These are phyloP conservation scores for Thryonomys swinderianus DNA, from an alignment of 2,113 vertebrate species.

Conservation along the genomic window DNA sequence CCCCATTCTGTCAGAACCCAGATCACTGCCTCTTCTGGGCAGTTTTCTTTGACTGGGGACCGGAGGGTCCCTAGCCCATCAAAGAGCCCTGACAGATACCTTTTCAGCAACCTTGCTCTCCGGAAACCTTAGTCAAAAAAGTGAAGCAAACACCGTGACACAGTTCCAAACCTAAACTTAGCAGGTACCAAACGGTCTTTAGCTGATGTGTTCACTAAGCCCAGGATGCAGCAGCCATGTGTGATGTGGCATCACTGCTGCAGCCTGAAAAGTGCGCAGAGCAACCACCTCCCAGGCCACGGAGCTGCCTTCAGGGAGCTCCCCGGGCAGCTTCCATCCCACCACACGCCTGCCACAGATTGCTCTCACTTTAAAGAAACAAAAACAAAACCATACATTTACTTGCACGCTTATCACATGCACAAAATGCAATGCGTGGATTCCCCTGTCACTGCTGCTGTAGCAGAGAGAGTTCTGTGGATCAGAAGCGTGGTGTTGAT, in stretches of 20 bases:
- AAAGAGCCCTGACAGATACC: neutral
- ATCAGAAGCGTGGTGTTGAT: slow-evolving; percentile 20
- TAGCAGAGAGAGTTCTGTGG: neutral
- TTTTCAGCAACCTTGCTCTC: slow-evolving; percentile 47
- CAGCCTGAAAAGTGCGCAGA: neutral
- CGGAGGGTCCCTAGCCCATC: neutral
- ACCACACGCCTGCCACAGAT: neutral
- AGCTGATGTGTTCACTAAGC: slow-evolving; percentile 60
- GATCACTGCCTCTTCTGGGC: slow-evolving; percentile 29
- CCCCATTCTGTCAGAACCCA: slow-evolving; percentile 45
- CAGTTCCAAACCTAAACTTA: slow-evolving; percentile 52
- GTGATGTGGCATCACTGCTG: neutral
- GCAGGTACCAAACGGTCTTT: slow-evolving; percentile 38
- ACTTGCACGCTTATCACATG: slow-evolving; percentile 57
- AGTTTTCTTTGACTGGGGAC: slow-evolving; percentile 58
- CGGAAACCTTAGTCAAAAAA: slow-evolving; percentile 61
- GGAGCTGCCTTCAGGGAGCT: neutral
- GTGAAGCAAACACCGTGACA: slow-evolving; percentile 26
- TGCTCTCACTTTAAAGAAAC: neutral
- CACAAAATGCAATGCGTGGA: slow-evolving; percentile 62
- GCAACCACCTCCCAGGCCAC: neutral
- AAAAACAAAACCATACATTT: neutral
- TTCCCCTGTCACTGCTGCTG: slow-evolving; percentile 8
- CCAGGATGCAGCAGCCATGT: neutral
- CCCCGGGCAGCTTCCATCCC: neutral